A percentile compares a stretch with the other conserved stretches of the same genome.
phyloP scores from a whole-genome alignment of 2,797 vertebrate species.

The Diplodus sargus region DNA sequence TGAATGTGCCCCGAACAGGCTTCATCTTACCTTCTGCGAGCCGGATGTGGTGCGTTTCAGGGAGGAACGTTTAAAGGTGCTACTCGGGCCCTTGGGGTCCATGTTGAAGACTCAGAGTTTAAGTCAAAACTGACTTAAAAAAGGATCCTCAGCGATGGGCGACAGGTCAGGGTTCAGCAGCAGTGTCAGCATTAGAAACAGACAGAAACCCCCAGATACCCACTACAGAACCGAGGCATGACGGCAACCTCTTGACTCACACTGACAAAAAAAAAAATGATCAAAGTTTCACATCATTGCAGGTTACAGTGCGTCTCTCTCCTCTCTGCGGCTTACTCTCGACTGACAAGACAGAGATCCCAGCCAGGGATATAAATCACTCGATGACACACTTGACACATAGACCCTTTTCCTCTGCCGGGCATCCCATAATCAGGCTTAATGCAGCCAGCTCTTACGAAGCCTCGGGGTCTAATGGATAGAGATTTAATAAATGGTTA shows the following conservation, averaged over 20 bases:
- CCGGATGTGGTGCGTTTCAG: conserved; percentile 92
- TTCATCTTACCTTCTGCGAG: conserved; percentile 94
- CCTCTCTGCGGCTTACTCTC: conserved; percentile 62
- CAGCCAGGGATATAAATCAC: conserved; percentile 84
- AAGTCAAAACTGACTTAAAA: conserved; percentile 27
- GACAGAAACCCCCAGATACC: conserved; percentile 15
- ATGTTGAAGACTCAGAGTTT: conserved; percentile 67
- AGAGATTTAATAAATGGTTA: conserved; percentile 99
- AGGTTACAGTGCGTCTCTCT: conserved; percentile 54
- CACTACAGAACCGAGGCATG: conserved; percentile 32
- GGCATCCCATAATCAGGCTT: conserved; percentile 94
- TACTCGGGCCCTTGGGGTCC: conserved; percentile 83
- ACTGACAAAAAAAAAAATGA: conserved; percentile 10
- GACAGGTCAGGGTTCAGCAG: conserved; percentile 47
- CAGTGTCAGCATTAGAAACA: conserved; percentile 26
- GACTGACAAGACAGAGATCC: conserved; percentile 81
- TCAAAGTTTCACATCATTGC: conserved; percentile 45
- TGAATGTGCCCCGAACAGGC: conserved; percentile 35
- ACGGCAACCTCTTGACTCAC: conserved; percentile 24
- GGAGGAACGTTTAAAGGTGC: conserved; percentile 90
- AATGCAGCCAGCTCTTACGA: conserved; percentile 90
- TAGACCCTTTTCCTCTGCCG: conserved; percentile 85
- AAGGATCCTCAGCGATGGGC: conserved; percentile 42
- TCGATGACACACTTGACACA: conserved; percentile 85
- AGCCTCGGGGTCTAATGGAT: conserved; percentile 92